Percentiles rank a stretch among this genome's conserved stretches.
Conservation (phyloP, 2,797 vertebrate genomes). For the Limosa lapponica region DNA sequence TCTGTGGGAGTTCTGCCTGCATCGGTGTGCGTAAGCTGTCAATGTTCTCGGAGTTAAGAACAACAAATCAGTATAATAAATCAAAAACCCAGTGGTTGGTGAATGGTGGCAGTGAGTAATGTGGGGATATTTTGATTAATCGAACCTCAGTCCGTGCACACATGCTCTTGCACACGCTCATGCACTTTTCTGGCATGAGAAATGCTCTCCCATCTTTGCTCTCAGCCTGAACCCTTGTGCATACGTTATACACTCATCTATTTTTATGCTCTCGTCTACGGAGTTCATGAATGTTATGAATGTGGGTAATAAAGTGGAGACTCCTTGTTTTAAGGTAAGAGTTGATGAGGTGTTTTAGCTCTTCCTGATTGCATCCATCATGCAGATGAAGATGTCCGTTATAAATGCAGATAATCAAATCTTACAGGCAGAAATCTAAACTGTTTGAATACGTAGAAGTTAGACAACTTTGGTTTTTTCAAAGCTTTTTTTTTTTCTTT, state of each 20-base stretch:
- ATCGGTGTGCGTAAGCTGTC: not conserved
- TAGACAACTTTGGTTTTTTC: not conserved
- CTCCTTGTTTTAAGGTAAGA: conserved; percentile 46
- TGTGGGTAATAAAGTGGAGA: conserved; percentile 10
- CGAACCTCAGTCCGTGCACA: not conserved
- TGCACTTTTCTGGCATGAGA: conserved; percentile 1
- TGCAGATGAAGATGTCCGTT: conserved; percentile 38
- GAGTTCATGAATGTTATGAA: conserved; percentile 39
- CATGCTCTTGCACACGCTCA: not conserved
- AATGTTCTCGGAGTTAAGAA: conserved; percentile 12
- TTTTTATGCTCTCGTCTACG: conserved; percentile 26
- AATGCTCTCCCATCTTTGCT: conserved; percentile 25
- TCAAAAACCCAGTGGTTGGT: conserved; percentile 10
- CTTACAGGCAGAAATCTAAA: not conserved
- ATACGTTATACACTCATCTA: conserved; percentile 8
- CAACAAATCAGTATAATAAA: conserved; percentile 32
- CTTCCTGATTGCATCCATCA: conserved; percentile 49
- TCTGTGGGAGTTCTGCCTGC: not conserved
- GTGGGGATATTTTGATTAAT: conserved; percentile 47
- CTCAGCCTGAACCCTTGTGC: conserved; percentile 10
- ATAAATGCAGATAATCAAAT: conserved; percentile 7
- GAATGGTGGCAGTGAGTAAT: conserved; percentile 18
- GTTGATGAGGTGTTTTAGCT: conserved; percentile 36
- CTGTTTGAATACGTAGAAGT: not conserved
- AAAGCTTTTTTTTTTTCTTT: not conserved